Evolutionary conservation across 2,888 invertebrate species (phyloP), one percentile per base, ranked within the genome.

Genomic region (Leucozona laternaria): DNA sequence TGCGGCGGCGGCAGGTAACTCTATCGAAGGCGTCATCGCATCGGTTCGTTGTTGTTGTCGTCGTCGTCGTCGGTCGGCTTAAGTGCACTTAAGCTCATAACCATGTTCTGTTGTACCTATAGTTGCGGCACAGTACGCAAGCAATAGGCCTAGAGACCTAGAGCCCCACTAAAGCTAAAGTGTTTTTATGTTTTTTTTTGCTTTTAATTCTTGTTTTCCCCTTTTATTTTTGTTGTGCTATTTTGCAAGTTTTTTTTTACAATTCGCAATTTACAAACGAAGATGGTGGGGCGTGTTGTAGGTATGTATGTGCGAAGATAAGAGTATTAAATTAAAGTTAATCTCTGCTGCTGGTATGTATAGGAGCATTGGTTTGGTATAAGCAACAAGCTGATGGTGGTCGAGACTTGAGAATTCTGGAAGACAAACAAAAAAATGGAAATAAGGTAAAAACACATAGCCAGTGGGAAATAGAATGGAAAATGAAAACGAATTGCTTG

Each of bases 401-500:
- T 25, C 28, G 20, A 57, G 53, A 62, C 55, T 68, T 75, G 17
- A 57, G 58, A 68, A 62, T 62, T 75, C 79, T 83, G 82, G 60
- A 72, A 58, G 48, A 50, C 40, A 3, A 28, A 31, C n/a, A 22
- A 48, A 31, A 40, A 48, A 31, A 10, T 17, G 45, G 8, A 17
- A 45, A 48, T n/a, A 1, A 43, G n/a, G 7, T n/a, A 58, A 2
- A 48, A 48, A 22, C 37, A 48, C 1, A 20, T 50, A 60, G 53
- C 77, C 82, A 73, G 53, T 68, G 78, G 68, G 68, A 72, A 55
- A 73, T 66, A 66, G 71, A 85, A 80, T 66, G 85, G 72, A 77
- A 85, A 85, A 80, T 80, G 85, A 85, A 85, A 85, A 80, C 80
- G 80, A 85, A 80, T 80, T 62, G 77, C 80, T 68, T 85, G 85